These are phyloP conservation scores for Protomyctophum bolini DNA, from an alignment of 2,113 vertebrate genomes.

Conservation along the genomic window DNA sequence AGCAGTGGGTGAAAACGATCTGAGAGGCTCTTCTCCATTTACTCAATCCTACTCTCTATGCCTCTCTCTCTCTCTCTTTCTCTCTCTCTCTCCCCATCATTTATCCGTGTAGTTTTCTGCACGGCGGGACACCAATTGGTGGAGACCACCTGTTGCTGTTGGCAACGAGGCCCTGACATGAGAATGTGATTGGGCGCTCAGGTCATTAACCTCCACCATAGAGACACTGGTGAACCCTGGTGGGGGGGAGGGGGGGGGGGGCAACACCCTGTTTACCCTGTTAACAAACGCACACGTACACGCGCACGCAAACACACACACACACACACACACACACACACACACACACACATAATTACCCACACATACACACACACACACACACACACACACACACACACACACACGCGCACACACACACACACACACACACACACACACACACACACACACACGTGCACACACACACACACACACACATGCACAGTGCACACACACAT, in stretches of 20 bases:
- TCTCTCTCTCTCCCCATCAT: background rate
- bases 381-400: slow-evolving; percentile 12
- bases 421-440: slow-evolving; percentile 13
- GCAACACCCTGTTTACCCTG: slow-evolving; percentile 54
- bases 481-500: background rate
- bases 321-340: slow-evolving; percentile 15
- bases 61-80: slow-evolving; percentile 17
- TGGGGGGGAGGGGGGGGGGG: slow-evolving; percentile 52
- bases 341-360: background rate
- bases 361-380: too few species aligned
- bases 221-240: slow-evolving; percentile 64
- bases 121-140: slow-evolving; percentile 70
- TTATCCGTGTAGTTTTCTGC: slow-evolving; percentile 56
- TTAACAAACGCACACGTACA: slow-evolving; percentile 52
- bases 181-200: slow-evolving; percentile 75
- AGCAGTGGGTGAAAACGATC: slow-evolving; percentile 28
- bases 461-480: background rate
- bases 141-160: slow-evolving; percentile 77
- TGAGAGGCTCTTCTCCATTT: slow-evolving; percentile 42
- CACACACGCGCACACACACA: slow-evolving; percentile 21
- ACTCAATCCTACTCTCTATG: slow-evolving; percentile 18
- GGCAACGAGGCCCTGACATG: slow-evolving; percentile 68
- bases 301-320: slow-evolving; percentile 21
- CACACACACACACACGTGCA: slow-evolving; percentile 29
- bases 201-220: slow-evolving; percentile 72